These are phyloP conservation scores for Thunnus maccoyii DNA, from an alignment of 2,113 vertebrate genomes.

Conservation along the genomic window DNA sequence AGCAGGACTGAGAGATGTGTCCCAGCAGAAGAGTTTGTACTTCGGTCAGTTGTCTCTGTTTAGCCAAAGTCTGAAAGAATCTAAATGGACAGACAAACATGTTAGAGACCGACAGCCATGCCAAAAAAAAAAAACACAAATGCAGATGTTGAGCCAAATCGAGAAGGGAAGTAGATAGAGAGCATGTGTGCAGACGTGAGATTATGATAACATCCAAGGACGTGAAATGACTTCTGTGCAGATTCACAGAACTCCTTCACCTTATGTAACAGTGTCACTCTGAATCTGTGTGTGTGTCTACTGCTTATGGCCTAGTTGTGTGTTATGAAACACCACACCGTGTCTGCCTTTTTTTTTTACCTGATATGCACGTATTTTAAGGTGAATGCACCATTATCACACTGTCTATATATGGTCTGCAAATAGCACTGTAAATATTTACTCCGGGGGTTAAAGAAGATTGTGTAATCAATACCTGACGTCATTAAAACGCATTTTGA, in stretches of 20 bases:
- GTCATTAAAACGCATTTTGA: too few relatives aligned
- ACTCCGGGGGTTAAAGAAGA: not conserved
- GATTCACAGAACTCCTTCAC: not conserved
- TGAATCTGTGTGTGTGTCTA: not conserved
- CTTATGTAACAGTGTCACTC: slow-evolving; percentile 37
- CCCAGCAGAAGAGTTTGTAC: slow-evolving; percentile 67
- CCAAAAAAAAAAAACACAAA: not conserved
- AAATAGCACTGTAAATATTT: slow-evolving; percentile 30
- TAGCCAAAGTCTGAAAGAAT: slow-evolving; percentile 74
- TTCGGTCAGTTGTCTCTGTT: slow-evolving; percentile 68
- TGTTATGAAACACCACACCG: slow-evolving; percentile 32
- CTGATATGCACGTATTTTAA: too few relatives aligned
- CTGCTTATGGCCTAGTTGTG: slow-evolving; percentile 20
- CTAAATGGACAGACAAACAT: slow-evolving; percentile 21
- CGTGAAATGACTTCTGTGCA: not conserved
- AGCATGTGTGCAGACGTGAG: not conserved
- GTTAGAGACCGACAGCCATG: not conserved
- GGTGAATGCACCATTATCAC: slow-evolving; percentile 10
- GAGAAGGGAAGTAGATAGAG: not conserved
- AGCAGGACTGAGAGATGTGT: slow-evolving; percentile 78
- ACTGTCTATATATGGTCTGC: not conserved
- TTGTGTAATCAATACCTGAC: not conserved
- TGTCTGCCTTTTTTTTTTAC: not conserved
- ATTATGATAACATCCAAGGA: slow-evolving; percentile 10
- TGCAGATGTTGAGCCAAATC: not conserved